Evolutionary conservation across 2,888 invertebrate genomes (phyloP).

Genomic region (Agapostemon virescens): DNA sequence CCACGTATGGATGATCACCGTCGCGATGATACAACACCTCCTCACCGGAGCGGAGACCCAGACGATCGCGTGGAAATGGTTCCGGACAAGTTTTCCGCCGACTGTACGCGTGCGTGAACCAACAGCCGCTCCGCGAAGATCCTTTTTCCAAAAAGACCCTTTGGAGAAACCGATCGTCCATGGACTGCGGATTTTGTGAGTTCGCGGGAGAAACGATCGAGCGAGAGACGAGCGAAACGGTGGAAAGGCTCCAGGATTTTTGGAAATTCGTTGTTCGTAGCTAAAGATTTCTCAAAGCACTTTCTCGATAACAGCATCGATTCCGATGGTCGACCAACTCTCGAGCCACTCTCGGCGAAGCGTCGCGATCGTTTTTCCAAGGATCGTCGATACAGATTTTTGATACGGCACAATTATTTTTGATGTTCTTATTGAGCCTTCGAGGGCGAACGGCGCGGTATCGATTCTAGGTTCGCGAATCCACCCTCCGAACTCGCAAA

Average conservation of each 20-base stretch:
- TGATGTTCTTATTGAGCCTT: neutral
- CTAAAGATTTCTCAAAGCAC: neutral
- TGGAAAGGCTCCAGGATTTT: neutral
- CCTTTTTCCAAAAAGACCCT: neutral
- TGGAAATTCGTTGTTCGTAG: neutral
- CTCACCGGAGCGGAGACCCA: constrained; percentile 46
- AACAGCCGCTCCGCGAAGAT: constrained; percentile 41
- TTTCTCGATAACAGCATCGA: neutral
- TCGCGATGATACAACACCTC: constrained; percentile 47
- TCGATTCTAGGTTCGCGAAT: too few relatives aligned
- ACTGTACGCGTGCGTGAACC: constrained; percentile 47
- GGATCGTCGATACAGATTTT: neutral
- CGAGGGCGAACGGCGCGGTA: neutral
- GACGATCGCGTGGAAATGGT: constrained; percentile 44
- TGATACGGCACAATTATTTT: neutral
- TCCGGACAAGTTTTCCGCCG: constrained; percentile 43
- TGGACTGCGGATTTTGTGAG: neutral
- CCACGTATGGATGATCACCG: constrained; percentile 47
- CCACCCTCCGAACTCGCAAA: neutral
- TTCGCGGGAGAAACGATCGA: neutral
- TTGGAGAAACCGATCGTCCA: neutral
- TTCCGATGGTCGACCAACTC: neutral
- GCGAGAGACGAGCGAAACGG: neutral
- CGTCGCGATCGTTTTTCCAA: neutral
- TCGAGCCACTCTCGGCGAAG: neutral